phyloP scores from a whole-genome alignment of 2,113 vertebrate species.

The Platichthys flesus region DNA sequence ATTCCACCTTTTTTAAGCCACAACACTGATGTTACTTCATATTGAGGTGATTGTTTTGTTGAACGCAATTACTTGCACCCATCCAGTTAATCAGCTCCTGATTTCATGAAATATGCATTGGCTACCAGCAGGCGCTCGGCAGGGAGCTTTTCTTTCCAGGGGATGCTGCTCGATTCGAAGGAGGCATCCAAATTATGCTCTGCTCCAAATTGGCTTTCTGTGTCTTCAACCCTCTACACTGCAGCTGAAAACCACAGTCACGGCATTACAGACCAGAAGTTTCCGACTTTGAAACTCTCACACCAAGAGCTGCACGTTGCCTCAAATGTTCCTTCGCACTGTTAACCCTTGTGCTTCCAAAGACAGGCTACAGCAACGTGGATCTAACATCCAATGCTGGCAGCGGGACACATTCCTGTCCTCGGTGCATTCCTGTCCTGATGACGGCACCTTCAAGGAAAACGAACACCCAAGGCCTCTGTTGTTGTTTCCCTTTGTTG shows the following conservation, averaged over 20 bases:
- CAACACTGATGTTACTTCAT: conserved; percentile 31
- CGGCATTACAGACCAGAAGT: conserved; percentile 32
- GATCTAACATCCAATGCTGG: conserved; percentile 17
- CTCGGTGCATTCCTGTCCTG: neutral
- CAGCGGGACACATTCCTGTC: conserved; percentile 35
- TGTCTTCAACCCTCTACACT: conserved; percentile 36
- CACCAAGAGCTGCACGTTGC: conserved; percentile 10
- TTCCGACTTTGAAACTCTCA: conserved; percentile 22
- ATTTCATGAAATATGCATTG: conserved; percentile 82
- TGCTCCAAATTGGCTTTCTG: conserved; percentile 58
- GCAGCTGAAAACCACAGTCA: neutral
- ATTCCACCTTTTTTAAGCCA: neutral
- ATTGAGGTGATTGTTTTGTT: conserved; percentile 50
- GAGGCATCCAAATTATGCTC: conserved; percentile 56
- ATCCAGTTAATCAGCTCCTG: conserved; percentile 74
- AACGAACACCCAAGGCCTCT: conserved; percentile 10
- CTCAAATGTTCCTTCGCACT: conserved; percentile 2
- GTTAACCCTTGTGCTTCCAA: neutral
- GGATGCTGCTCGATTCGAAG: conserved; percentile 37
- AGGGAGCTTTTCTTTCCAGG: conserved; percentile 56
- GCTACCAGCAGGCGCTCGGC: conserved; percentile 62
- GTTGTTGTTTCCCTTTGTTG: conserved; percentile 33
- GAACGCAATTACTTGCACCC: conserved; percentile 53
- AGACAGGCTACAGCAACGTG: conserved; percentile 1
- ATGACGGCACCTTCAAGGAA: conserved; percentile 25